These are phyloP conservation scores for Dysmachus trigonus DNA, from an alignment of 2,888 invertebrate genomes.

Conservation along the genomic window DNA sequence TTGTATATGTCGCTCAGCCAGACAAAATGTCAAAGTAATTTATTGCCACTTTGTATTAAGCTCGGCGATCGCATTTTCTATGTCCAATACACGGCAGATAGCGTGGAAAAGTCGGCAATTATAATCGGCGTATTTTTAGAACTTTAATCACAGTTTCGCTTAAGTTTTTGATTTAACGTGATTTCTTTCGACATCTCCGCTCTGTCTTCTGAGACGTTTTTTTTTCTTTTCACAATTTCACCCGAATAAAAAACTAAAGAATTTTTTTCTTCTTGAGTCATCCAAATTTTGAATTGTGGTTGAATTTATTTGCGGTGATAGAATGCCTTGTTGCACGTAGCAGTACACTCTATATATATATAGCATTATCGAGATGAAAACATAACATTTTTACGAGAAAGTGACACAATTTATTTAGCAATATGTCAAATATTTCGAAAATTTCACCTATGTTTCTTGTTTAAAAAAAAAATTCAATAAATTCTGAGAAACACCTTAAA, in stretches of 20 bases:
- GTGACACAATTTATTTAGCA: background rate
- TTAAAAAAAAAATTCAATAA: background rate
- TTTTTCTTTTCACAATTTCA: background rate
- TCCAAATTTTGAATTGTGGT: background rate
- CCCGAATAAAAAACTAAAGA: background rate
- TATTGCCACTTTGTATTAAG: constrained; percentile 44
- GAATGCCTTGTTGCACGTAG: background rate
- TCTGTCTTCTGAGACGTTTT: background rate
- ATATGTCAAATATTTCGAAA: background rate
- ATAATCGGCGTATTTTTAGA: constrained; percentile 41
- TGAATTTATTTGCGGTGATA: background rate
- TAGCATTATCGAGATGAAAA: background rate
- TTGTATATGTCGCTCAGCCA: constrained; percentile 22
- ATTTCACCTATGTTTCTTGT: background rate
- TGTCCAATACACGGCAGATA: constrained; percentile 31
- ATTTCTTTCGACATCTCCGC: background rate
- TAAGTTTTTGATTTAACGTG: constrained; percentile 35
- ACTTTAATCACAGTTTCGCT: constrained; percentile 35
- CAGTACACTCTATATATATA: too few species aligned
- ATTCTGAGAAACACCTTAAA: background rate
- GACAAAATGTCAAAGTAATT: constrained; percentile 43
- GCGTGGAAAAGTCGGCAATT: constrained; percentile 39
- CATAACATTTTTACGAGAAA: background rate
- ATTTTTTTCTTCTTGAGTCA: background rate
- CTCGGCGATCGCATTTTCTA: constrained; percentile 34